Percentiles rank a stretch among this genome's conserved stretches.
Conservation (phyloP, 1,140 invertebrate species). For the Penaeus japonicus region DNA sequence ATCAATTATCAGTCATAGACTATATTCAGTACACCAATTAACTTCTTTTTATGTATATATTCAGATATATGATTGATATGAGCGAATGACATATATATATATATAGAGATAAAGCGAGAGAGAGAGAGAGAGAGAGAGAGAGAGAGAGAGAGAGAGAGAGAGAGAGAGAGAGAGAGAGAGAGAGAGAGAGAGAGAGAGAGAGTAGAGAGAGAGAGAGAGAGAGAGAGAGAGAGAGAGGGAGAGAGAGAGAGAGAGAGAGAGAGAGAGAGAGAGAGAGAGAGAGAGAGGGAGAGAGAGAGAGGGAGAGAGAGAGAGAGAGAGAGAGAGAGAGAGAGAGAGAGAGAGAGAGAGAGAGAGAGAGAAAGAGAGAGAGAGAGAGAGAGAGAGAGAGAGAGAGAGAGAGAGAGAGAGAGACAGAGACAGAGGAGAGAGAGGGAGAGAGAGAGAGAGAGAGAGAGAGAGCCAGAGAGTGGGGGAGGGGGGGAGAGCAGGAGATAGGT, state of each 20-base stretch:
- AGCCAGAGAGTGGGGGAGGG: not conserved
- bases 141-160: not conserved
- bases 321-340: too few species aligned
- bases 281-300: too few species aligned
- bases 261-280: not conserved
- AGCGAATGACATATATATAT: too few species aligned
- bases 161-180: not conserved
- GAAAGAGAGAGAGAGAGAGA: too few species aligned
- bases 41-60: too few species aligned
- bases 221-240: not conserved
- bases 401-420: too few species aligned
- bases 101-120: too few species aligned
- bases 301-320: not conserved
- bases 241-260: too few species aligned
- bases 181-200: too few species aligned
- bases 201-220: not conserved
- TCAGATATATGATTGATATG: too few species aligned
- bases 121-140: not conserved
- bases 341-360: not conserved
- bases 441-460: not conserved
- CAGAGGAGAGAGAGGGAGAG: not conserved
- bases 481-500: not conserved
- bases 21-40: too few species aligned
- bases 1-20: too few species aligned
- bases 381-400: not conserved